Evolutionary conservation across 2,888 invertebrate species (phyloP).

Genomic region (Aphodius sticticus): DNA sequence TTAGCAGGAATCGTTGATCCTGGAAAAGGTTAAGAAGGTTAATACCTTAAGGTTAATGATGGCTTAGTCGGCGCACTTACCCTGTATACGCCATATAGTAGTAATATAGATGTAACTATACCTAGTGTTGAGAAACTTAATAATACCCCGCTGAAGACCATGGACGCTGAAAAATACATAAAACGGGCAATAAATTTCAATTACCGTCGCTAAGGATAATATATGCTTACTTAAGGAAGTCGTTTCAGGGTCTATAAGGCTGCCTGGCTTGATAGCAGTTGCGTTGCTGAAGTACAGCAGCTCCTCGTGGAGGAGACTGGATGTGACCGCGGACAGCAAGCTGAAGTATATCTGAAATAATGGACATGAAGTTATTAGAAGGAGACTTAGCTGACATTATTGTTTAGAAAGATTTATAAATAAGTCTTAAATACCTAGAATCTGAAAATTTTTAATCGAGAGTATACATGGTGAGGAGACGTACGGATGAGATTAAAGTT

Average conservation of each 20-base stretch:
- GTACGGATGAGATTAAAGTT: too few species aligned
- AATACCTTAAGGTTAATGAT: not conserved
- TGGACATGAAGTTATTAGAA: slow-evolving; percentile 11
- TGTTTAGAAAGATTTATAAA: slow-evolving; percentile 17
- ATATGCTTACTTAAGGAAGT: slow-evolving; percentile 60
- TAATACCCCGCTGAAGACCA: slow-evolving; percentile 73
- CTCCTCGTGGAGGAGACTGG: slow-evolving; percentile 72
- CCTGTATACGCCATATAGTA: slow-evolving; percentile 75
- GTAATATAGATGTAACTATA: slow-evolving; percentile 70
- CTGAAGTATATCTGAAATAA: slow-evolving; percentile 73
- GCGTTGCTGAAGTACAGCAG: slow-evolving; percentile 68
- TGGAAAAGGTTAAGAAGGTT: slow-evolving; percentile 55
- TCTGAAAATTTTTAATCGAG: not conserved
- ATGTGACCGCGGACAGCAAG: slow-evolving; percentile 69
- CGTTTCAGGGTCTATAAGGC: slow-evolving; percentile 59
- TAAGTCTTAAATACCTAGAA: not conserved
- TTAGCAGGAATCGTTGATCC: slow-evolving; percentile 74
- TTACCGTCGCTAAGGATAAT: not conserved
- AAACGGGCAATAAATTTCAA: slow-evolving; percentile 6
- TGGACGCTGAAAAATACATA: slow-evolving; percentile 70
- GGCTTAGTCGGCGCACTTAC: slow-evolving; percentile 60
- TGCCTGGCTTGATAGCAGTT: slow-evolving; percentile 47
- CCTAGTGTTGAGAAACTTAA: slow-evolving; percentile 74
- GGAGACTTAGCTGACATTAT: not conserved
- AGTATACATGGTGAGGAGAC: too few species aligned